phyloP scores from a whole-genome alignment of 2,113 vertebrate genomes.

The Oriolus oriolus region DNA sequence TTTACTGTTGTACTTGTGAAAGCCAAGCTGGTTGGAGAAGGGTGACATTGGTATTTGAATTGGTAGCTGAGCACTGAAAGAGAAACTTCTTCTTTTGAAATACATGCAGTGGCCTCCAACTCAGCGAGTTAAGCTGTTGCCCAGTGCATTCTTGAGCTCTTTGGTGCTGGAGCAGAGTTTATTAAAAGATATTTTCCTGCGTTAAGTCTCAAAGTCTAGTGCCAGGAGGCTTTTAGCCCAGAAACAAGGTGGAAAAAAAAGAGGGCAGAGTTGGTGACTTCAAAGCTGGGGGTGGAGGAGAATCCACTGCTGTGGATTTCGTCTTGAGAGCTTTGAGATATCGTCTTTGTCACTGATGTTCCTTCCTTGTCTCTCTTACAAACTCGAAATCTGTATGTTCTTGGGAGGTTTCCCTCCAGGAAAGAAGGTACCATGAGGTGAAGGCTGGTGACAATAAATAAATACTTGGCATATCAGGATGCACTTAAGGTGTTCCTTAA shows the following conservation, averaged over 20 bases:
- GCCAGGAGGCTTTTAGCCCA: neutral
- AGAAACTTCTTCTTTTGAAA: neutral
- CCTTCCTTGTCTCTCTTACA: neutral
- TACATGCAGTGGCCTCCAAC: neutral
- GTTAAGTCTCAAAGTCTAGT: neutral
- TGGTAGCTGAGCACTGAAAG: neutral
- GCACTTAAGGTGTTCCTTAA: neutral
- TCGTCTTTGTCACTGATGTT: rapidly evolving
- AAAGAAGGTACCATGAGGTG: neutral
- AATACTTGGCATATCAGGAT: neutral
- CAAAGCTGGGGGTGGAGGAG: neutral
- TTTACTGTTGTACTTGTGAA: neutral
- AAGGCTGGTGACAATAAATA: neutral
- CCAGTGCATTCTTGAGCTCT: neutral
- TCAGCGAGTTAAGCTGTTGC: neutral
- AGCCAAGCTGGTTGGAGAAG: neutral
- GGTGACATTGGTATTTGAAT: neutral
- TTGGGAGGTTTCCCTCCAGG: neutral
- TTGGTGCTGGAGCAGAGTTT: neutral
- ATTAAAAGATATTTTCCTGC: neutral
- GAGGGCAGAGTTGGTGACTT: neutral
- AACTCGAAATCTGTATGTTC: neutral
- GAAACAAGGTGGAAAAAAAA: neutral
- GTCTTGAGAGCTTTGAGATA: neutral
- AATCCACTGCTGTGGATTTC: neutral